Evolutionary conservation across 2,797 vertebrate genomes (phyloP).

Genomic region (Alfaro cultratus): DNA sequence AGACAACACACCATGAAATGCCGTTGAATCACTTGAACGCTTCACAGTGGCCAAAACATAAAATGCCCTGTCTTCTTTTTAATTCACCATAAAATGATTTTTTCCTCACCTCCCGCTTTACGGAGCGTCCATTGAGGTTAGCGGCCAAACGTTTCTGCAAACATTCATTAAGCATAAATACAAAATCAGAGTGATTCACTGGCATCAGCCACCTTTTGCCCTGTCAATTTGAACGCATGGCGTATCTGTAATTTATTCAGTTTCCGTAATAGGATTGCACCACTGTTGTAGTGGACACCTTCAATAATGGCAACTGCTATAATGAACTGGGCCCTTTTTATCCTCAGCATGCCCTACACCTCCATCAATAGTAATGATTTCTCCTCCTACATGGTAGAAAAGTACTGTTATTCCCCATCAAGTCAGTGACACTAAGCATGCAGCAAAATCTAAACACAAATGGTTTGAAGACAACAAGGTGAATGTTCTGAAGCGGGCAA

Average conservation of each 20-base stretch:
- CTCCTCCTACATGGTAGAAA: slow-evolving; percentile 46
- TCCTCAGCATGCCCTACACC: slow-evolving; percentile 40
- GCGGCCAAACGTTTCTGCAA: slow-evolving; percentile 46
- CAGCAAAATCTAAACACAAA: not conserved
- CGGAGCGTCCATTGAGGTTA: slow-evolving; percentile 40
- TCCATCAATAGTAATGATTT: slow-evolving; percentile 64
- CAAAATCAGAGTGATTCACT: slow-evolving; percentile 74
- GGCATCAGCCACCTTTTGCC: slow-evolving; percentile 69
- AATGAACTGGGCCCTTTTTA: slow-evolving; percentile 66
- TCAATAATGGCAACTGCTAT: slow-evolving; percentile 61
- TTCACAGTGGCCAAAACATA: slow-evolving; percentile 38
- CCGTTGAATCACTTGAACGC: slow-evolving; percentile 30
- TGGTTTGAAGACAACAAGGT: not conserved
- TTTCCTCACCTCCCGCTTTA: slow-evolving; percentile 28
- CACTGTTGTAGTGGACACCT: slow-evolving; percentile 66
- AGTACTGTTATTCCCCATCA: slow-evolving; percentile 13
- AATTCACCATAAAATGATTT: slow-evolving; percentile 77
- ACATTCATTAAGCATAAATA: slow-evolving; percentile 79
- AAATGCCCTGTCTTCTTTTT: slow-evolving; percentile 53
- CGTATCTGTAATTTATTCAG: slow-evolving; percentile 70
- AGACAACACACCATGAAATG: slow-evolving; percentile 69
- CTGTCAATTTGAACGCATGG: slow-evolving; percentile 67
- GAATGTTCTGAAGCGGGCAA: not conserved
- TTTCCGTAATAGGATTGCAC: slow-evolving; percentile 66
- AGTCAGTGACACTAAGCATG: not conserved